Percentiles rank a stretch among this genome's conserved stretches.
phyloP scores from a whole-genome alignment of 1,140 invertebrate species.

The Paracyclopina nana region DNA sequence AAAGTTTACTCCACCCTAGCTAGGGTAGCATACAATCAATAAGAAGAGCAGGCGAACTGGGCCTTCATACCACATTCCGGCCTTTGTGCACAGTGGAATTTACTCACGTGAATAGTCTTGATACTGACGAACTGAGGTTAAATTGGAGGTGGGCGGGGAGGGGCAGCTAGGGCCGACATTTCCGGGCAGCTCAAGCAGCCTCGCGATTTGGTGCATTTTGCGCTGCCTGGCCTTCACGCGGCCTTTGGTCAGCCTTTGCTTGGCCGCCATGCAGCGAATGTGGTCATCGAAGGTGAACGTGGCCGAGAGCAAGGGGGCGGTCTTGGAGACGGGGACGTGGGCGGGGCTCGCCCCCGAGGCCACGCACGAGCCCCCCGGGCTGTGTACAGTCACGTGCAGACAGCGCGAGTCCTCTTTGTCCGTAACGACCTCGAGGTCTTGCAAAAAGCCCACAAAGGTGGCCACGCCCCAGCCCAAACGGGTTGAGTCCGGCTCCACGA shows the following conservation, averaged over 20 bases:
- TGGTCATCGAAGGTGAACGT: conserved; percentile 97
- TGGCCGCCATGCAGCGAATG: conserved; percentile 89
- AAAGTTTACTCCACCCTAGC: too few relatives aligned
- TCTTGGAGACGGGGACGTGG: conserved; percentile 57
- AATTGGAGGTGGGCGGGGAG: conserved; percentile 31
- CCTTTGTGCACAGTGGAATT: too few relatives aligned
- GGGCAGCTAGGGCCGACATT: conserved; percentile 33
- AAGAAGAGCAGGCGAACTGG: too few relatives aligned
- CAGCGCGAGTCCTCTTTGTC: conserved; percentile 93
- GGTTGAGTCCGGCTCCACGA: conserved; percentile 85
- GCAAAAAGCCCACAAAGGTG: conserved; percentile 60
- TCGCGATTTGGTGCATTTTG: conserved; percentile 85
- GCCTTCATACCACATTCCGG: too few relatives aligned
- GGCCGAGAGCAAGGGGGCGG: conserved; percentile 54
- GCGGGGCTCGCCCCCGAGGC: conserved; percentile 38
- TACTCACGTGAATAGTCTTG: too few relatives aligned
- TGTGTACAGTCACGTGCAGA: conserved; percentile 80
- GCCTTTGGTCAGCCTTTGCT: conserved; percentile 65
- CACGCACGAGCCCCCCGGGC: conserved; percentile 48
- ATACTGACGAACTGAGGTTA: too few relatives aligned
- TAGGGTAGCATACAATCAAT: too few relatives aligned
- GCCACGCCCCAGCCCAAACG: conserved; percentile 89
- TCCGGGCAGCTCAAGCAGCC: conserved; percentile 58
- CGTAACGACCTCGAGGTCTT: conserved; percentile 49
- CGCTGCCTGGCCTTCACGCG: conserved; percentile 80